Percentiles rank a stretch among this genome's conserved stretches.
phyloP scores from a whole-genome alignment of 2,113 vertebrate species.

The Cathartes aura region DNA sequence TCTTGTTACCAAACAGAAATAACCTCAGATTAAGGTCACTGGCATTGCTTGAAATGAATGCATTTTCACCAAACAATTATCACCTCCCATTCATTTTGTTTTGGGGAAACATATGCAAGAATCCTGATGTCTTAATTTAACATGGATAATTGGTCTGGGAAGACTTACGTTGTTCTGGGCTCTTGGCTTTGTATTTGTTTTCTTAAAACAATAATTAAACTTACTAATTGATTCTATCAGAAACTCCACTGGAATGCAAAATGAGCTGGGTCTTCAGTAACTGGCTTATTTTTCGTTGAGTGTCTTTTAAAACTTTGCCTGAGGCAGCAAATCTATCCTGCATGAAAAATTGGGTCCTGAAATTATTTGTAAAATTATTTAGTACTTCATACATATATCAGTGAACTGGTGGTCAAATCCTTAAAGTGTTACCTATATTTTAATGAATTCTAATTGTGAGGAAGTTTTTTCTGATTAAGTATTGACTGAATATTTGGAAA shows the following conservation, averaged over 20 bases:
- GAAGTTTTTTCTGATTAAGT: not conserved
- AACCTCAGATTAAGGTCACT: not conserved
- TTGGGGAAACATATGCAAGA: not conserved
- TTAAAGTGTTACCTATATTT: not conserved
- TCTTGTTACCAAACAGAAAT: not conserved
- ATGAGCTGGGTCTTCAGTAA: slow-evolving; percentile 21
- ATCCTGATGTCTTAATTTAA: slow-evolving; percentile 51
- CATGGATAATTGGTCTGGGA: slow-evolving; percentile 34
- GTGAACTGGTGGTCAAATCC: not conserved
- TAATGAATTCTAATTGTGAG: not conserved
- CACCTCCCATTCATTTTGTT: slow-evolving; percentile 7
- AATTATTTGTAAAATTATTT: not conserved
- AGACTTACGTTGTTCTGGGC: not conserved
- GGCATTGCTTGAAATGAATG: not conserved
- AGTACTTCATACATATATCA: not conserved
- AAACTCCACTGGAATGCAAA: slow-evolving; percentile 24
- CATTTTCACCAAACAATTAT: not conserved
- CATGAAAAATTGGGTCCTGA: not conserved
- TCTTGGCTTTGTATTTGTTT: slow-evolving; percentile 59
- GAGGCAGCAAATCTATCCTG: not conserved
- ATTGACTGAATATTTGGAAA: not conserved
- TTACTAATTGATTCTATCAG: slow-evolving; percentile 41
- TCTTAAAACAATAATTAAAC: slow-evolving; percentile 63
- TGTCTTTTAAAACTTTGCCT: not conserved
- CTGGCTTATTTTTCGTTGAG: not conserved